Conservation (phyloP, 2,113 vertebrate species). For the Aptenodytes forsteri region DNA sequence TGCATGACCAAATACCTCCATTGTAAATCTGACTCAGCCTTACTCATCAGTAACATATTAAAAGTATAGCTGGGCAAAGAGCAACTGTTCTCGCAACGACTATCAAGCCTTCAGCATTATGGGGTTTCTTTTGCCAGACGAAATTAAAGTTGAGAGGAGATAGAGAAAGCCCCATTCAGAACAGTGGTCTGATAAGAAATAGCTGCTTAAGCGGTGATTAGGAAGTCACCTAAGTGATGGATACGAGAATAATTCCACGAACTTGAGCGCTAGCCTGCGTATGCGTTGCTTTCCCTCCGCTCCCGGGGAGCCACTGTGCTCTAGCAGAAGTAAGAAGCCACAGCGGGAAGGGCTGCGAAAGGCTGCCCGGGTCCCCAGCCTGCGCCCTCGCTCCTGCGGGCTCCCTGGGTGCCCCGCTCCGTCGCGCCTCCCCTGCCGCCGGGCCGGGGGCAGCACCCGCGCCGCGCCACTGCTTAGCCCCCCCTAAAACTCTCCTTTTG, state of each 20-base stretch:
- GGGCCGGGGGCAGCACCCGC: fast-evolving
- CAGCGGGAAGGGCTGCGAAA: not conserved
- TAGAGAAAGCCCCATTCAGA: not conserved
- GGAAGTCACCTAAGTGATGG: not conserved
- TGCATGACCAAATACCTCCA: conserved; percentile 30
- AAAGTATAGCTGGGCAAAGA: not conserved
- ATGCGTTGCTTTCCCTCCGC: not conserved
- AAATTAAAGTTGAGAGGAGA: not conserved
- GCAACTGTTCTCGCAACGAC: not conserved
- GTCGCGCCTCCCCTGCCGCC: fast-evolving
- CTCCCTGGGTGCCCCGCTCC: not conserved
- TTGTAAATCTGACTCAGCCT: conserved; percentile 34
- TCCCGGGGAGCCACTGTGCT: not conserved
- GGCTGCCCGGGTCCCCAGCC: not conserved
- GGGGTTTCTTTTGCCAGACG: not conserved
- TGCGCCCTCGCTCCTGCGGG: fast-evolving
- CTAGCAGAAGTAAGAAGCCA: not conserved
- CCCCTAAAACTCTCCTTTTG: not conserved
- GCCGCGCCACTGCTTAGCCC: fast-evolving
- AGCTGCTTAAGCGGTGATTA: not conserved
- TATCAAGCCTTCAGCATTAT: not conserved
- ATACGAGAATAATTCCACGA: not conserved
- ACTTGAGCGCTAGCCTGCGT: not conserved
- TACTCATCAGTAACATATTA: not conserved
- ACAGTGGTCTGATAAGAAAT: not conserved